Evolutionary conservation across 2,113 vertebrate species (phyloP).

Genomic region (Oceanodroma tethys): DNA sequence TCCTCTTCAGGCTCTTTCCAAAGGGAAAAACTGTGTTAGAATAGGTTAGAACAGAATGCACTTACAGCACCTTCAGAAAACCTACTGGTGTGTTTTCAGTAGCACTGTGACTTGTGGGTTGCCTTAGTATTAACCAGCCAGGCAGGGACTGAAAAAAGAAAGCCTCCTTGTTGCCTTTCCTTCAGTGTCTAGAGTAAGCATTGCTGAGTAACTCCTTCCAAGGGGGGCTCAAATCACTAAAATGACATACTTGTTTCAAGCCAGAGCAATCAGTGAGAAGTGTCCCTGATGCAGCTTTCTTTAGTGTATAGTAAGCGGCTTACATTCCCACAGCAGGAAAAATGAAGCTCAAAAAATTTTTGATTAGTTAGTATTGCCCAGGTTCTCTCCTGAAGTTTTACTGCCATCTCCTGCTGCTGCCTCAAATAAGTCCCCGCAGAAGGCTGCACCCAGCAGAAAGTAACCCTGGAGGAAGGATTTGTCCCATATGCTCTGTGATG

Average conservation of each 20-base stretch:
- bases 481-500: not conserved
- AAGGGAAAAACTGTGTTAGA: not conserved
- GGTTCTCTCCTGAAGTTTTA: not conserved
- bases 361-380: not conserved
- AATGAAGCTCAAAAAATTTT: not conserved
- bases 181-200: not conserved
- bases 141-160: not conserved
- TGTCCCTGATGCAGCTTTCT: not conserved
- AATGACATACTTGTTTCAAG: not conserved
- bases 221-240: not conserved
- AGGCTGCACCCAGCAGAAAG: not conserved
- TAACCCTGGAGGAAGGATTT: not conserved
- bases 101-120: not conserved
- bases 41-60: not conserved
- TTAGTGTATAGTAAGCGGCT: not conserved
- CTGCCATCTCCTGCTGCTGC: not conserved
- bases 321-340: not conserved
- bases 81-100: not conserved
- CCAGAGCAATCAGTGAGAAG: not conserved
- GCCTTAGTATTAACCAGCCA: not conserved
- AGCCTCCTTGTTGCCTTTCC: not conserved
- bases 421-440: not conserved
- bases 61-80: slow-evolving; percentile 7
- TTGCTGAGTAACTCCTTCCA: not conserved
- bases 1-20: not conserved